These are phyloP conservation scores for Scaptomyza graminum DNA, from an alignment of 1,140 invertebrate species.

Conservation along the genomic window DNA sequence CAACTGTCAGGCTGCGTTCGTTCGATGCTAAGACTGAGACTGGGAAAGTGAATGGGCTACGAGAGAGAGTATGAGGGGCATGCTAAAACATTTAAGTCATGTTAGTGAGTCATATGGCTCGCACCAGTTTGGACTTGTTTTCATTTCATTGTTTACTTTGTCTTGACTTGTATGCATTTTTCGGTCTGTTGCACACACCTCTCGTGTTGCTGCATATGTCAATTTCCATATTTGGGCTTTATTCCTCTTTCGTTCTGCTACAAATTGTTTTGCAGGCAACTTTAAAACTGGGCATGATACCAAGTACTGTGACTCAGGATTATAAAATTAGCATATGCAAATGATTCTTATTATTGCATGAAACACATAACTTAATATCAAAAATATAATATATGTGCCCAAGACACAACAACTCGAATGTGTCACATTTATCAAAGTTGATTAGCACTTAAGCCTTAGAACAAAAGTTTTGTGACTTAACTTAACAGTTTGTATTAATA, in stretches of 20 bases:
- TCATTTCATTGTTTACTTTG: constrained; percentile 34
- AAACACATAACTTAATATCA: not conserved
- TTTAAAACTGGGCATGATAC: constrained; percentile 19
- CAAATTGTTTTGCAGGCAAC: constrained; percentile 35
- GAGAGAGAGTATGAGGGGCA: constrained; percentile 7
- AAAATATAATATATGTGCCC: constrained; percentile 3
- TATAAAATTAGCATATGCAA: constrained; percentile 62
- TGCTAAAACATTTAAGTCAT: constrained; percentile 15
- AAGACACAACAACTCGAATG: constrained; percentile 12
- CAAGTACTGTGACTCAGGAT: constrained; percentile 52
- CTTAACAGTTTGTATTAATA: not conserved
- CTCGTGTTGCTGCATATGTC: constrained; percentile 24
- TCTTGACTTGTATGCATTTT: constrained; percentile 56
- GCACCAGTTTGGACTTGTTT: constrained; percentile 37
- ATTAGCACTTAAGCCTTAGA: not conserved
- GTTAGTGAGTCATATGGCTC: constrained; percentile 51
- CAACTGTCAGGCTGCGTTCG: constrained; percentile 24
- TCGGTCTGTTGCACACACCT: constrained; percentile 55
- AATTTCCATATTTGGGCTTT: constrained; percentile 43
- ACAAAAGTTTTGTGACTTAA: not conserved
- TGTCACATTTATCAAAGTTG: not conserved
- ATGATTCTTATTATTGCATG: constrained; percentile 52
- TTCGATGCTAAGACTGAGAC: not conserved
- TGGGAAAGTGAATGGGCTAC: constrained; percentile 10
- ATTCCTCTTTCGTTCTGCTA: constrained; percentile 7